Percentiles rank a stretch among this genome's conserved stretches.
Evolutionary conservation across 2,888 invertebrate genomes (phyloP).

Genomic region (Ethmia dodecea): DNA sequence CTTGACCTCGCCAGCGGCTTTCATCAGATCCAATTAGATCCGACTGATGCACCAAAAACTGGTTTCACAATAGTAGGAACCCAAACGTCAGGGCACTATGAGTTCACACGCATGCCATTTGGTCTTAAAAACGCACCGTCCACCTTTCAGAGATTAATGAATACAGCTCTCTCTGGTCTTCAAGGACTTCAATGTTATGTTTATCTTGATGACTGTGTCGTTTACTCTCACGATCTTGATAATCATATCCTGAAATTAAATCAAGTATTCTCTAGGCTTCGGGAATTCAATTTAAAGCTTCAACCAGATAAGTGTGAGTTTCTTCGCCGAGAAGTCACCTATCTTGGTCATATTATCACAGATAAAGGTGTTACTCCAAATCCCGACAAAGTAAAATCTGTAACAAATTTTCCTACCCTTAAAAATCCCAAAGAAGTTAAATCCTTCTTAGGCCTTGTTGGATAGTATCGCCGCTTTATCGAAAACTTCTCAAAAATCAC

Average conservation of each 20-base stretch:
- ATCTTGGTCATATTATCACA: too few species aligned
- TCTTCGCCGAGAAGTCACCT: too few species aligned
- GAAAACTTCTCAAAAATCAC: too few species aligned
- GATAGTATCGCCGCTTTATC: too few species aligned
- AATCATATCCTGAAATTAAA: not conserved
- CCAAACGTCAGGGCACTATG: conserved; percentile 18
- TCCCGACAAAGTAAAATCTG: not conserved
- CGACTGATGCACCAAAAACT: conserved; percentile 14
- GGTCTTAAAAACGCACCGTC: too few species aligned
- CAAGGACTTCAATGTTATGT: conserved; percentile 20
- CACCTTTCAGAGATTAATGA: too few species aligned
- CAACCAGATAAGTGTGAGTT: too few species aligned
- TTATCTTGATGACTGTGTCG: conserved; percentile 26
- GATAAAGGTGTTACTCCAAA: too few species aligned
- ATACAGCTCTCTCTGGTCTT: conserved; percentile 21
- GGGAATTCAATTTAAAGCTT: too few species aligned
- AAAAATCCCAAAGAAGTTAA: not conserved
- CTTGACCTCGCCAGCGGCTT: conserved; percentile 19
- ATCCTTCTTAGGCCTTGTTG: too few species aligned
- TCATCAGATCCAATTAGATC: conserved; percentile 6
- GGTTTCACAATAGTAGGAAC: conserved; percentile 1
- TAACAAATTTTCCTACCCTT: not conserved
- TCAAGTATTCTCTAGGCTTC: not conserved
- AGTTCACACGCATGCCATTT: conserved; percentile 23
- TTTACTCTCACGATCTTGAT: not conserved